Evolutionary conservation across 2,113 vertebrate species (phyloP).

Genomic region (Sitta europaea): DNA sequence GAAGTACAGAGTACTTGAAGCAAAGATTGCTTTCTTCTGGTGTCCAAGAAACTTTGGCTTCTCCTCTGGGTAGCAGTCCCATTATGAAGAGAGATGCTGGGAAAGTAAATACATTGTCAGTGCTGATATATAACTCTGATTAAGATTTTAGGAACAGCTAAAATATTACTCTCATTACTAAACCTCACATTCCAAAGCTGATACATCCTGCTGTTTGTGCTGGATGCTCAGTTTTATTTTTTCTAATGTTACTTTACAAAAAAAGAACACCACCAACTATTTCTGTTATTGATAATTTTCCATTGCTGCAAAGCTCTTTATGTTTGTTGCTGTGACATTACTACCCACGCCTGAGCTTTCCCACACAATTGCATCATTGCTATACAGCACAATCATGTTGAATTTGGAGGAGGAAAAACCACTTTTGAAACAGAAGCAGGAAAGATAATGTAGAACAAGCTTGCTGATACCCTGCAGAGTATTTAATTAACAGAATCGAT

Average conservation of each 20-base stretch:
- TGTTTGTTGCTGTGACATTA: not conserved
- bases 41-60: not conserved
- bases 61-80: not conserved
- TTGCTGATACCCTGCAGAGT: not conserved
- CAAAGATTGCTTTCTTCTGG: not conserved
- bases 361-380: not conserved
- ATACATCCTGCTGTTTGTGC: not conserved
- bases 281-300: not conserved
- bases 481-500: slow-evolving; percentile 32
- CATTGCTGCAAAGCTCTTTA: not conserved
- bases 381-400: not conserved
- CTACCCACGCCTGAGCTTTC: not conserved
- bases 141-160: not conserved
- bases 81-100: not conserved
- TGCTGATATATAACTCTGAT: not conserved
- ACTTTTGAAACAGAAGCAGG: not conserved
- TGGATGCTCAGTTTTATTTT: not conserved
- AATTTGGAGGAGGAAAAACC: not conserved
- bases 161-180: not conserved
- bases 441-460: not conserved
- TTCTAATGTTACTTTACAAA: not conserved
- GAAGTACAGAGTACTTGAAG: not conserved
- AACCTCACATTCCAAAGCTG: not conserved
- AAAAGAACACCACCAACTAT: not conserved
- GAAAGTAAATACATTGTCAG: not conserved